Evolutionary conservation across 1,140 invertebrate species (phyloP).

Genomic region (Drosophila virilis): DNA sequence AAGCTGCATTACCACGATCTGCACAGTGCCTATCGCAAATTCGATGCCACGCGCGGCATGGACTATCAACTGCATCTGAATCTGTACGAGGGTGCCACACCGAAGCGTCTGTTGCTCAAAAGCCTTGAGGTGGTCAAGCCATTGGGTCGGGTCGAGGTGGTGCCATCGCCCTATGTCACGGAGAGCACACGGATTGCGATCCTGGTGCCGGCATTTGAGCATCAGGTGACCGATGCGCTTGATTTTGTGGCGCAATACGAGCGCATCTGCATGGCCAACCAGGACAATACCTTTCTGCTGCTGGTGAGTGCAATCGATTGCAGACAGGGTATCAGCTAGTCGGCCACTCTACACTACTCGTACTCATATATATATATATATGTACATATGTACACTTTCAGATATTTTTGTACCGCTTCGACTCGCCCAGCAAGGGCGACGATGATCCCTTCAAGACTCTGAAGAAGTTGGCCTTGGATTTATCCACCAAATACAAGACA

Average conservation of each 20-base stretch:
- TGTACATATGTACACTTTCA: conserved; percentile 63
- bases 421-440: conserved; percentile 87
- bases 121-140: conserved; percentile 89
- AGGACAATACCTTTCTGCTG: conserved; percentile 91
- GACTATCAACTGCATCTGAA: conserved; percentile 93
- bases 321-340: too few species aligned
- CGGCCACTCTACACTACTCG: too few species aligned
- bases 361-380: neutral
- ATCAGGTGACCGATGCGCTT: conserved; percentile 81
- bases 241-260: conserved; percentile 90
- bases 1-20: conserved; percentile 86
- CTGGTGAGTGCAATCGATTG: conserved; percentile 85
- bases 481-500: conserved; percentile 89
- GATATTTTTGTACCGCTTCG: conserved; percentile 87
- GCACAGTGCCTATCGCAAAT: conserved; percentile 92
- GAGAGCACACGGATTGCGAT: conserved; percentile 93
- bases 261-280: conserved; percentile 89
- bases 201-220: conserved; percentile 86
- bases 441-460: conserved; percentile 88
- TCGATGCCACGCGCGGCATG: conserved; percentile 94
- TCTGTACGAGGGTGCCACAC: conserved; percentile 79
- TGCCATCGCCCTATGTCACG: conserved; percentile 95
- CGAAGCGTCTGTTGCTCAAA: conserved; percentile 43
- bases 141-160: conserved; percentile 92
- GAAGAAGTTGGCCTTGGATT: conserved; percentile 87